Conservation (phyloP, 1,140 invertebrate species). For the Drosophila trapezifrons region DNA sequence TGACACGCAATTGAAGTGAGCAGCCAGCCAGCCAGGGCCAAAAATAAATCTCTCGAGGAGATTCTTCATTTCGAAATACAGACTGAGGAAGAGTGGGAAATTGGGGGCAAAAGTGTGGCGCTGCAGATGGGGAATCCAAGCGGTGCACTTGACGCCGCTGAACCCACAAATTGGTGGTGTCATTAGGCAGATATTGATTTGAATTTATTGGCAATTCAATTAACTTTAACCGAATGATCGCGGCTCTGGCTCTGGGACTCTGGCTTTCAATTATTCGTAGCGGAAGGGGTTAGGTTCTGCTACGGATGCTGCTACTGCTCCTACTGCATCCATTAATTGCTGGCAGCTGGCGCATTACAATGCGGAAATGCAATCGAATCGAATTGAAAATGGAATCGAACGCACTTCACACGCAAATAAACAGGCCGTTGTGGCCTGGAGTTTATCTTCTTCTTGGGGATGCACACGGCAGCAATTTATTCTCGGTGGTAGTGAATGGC, state of each 20-base stretch:
- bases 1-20: slow-evolving; percentile 45
- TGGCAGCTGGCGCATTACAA: slow-evolving; percentile 50
- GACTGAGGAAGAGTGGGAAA: slow-evolving; percentile 15
- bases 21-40: slow-evolving; percentile 18
- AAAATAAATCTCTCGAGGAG: slow-evolving; percentile 37
- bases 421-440: slow-evolving; percentile 41
- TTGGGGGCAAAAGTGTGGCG: slow-evolving; percentile 54
- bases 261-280: slow-evolving; percentile 16
- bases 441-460: slow-evolving; percentile 35
- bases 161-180: slow-evolving; percentile 53
- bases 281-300: slow-evolving; percentile 10
- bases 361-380: slow-evolving; percentile 70
- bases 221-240: slow-evolving; percentile 45
- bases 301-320: slow-evolving; percentile 4
- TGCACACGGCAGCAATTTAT: slow-evolving; percentile 49
- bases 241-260: background rate
- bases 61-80: slow-evolving; percentile 47
- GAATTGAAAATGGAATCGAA: slow-evolving; percentile 67
- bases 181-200: slow-evolving; percentile 59
- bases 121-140: slow-evolving; percentile 18
- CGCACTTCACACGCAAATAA: slow-evolving; percentile 73
- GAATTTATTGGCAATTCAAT: slow-evolving; percentile 64
- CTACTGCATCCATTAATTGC: slow-evolving; percentile 37
- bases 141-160: slow-evolving; percentile 43
- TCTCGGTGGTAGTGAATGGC: slow-evolving; percentile 29